phyloP scores from a whole-genome alignment of 2,888 invertebrate species.

The Silvanus unidentatus region DNA sequence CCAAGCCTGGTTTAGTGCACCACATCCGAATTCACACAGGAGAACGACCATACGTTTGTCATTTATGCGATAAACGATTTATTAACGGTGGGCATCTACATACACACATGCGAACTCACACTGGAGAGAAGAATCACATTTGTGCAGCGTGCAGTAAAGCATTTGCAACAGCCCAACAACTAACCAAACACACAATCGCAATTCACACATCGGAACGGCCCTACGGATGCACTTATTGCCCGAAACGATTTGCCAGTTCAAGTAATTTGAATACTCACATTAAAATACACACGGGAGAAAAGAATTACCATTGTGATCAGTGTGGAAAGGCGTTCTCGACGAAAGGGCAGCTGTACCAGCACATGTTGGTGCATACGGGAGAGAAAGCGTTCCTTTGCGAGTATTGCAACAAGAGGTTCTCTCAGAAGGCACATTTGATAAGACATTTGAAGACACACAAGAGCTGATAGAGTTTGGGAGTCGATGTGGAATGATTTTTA shows the following conservation, averaged over 20 bases:
- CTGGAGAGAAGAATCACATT: slow-evolving; percentile 46
- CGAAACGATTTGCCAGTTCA: slow-evolving; percentile 44
- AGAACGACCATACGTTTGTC: slow-evolving; percentile 44
- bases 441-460: slow-evolving; percentile 44
- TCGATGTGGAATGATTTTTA: not conserved
- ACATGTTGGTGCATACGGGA: slow-evolving; percentile 44
- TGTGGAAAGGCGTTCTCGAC: slow-evolving; percentile 46
- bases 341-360: slow-evolving; percentile 45
- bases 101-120: slow-evolving; percentile 46
- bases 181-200: slow-evolving; percentile 45
- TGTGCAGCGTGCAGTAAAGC: slow-evolving; percentile 44
- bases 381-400: slow-evolving; percentile 45
- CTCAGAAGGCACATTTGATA: slow-evolving; percentile 45
- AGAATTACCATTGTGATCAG: slow-evolving; percentile 45
- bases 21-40: slow-evolving; percentile 46
- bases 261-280: slow-evolving; percentile 45
- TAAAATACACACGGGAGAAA: slow-evolving; percentile 45
- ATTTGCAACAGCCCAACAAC: slow-evolving; percentile 45
- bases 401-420: slow-evolving; percentile 44
- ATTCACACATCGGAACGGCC: slow-evolving; percentile 45
- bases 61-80: slow-evolving; percentile 44
- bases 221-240: slow-evolving; percentile 43
- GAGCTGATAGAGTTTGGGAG: slow-evolving; percentile 14
- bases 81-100: slow-evolving; percentile 46
- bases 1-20: slow-evolving; percentile 44